These are phyloP conservation scores for Alethe castanea DNA, from an alignment of 2,113 vertebrate species.

Conservation along the genomic window DNA sequence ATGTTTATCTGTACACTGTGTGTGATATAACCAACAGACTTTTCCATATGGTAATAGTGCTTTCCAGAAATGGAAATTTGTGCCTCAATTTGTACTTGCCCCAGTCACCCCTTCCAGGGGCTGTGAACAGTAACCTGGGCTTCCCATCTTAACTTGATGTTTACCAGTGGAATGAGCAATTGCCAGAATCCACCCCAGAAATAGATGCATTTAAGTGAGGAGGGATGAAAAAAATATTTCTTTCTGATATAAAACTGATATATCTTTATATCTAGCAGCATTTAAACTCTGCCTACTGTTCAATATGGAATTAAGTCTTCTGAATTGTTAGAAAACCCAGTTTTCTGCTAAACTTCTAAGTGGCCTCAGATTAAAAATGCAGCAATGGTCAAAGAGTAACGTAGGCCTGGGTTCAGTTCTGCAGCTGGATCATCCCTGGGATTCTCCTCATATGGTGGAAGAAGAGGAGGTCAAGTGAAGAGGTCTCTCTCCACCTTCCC, in stretches of 20 bases:
- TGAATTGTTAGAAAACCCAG: neutral
- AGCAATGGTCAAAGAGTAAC: neutral
- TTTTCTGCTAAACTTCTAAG: neutral
- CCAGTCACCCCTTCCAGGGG: neutral
- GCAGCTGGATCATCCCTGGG: neutral
- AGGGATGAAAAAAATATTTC: neutral
- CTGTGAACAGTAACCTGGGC: no score
- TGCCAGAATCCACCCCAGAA: neutral
- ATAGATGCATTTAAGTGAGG: neutral
- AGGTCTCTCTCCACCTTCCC: neutral
- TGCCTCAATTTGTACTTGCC: neutral
- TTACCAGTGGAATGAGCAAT: neutral
- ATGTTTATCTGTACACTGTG: neutral
- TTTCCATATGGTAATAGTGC: neutral
- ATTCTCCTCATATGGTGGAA: accelerated
- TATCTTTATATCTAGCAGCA: neutral
- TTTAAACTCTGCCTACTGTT: neutral
- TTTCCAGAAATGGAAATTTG: neutral
- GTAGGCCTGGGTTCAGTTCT: neutral
- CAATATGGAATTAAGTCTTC: neutral
- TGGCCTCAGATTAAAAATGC: neutral
- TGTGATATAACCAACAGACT: neutral
- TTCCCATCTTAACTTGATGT: neutral
- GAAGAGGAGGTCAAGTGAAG: neutral
- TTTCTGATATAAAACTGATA: neutral